A percentile compares a stretch with the other conserved stretches of the same genome.
These are phyloP conservation scores for Heliconius himera DNA, from an alignment of 1,140 invertebrate genomes.

Conservation along the genomic window DNA sequence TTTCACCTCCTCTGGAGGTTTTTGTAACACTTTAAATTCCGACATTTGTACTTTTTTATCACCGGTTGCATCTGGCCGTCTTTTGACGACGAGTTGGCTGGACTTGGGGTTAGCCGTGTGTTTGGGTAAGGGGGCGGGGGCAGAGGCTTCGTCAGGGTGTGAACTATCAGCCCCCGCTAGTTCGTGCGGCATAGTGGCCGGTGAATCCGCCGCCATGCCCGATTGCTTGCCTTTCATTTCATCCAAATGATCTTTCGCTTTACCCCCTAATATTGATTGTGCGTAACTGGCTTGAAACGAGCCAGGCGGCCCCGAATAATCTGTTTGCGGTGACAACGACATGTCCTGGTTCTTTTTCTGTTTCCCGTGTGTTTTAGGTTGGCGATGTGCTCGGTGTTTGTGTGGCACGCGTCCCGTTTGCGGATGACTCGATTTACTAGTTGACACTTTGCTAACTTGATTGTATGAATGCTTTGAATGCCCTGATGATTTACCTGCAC, in stretches of 20 bases:
- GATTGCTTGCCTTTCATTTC: slow-evolving; percentile 72
- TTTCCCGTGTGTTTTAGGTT: slow-evolving; percentile 46
- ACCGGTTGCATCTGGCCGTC: slow-evolving; percentile 51
- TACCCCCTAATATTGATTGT: slow-evolving; percentile 69
- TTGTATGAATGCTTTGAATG: slow-evolving; percentile 79
- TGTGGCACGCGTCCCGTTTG: slow-evolving; percentile 55
- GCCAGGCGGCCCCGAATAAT: slow-evolving; percentile 64
- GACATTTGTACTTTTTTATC: slow-evolving; percentile 77
- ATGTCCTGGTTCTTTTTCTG: slow-evolving; percentile 64
- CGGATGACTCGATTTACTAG: slow-evolving; percentile 70
- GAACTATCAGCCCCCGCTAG: slow-evolving; percentile 59
- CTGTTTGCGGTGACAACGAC: slow-evolving; percentile 59
- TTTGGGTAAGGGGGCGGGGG: slow-evolving; percentile 55
- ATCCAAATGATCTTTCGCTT: slow-evolving; percentile 67
- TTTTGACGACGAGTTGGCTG: slow-evolving; percentile 75
- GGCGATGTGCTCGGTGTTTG: slow-evolving; percentile 53
- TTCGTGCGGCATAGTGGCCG: slow-evolving; percentile 67
- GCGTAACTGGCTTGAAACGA: slow-evolving; percentile 78
- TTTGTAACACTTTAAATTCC: slow-evolving; percentile 76
- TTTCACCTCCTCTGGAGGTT: slow-evolving; percentile 71
- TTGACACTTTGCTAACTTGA: slow-evolving; percentile 79
- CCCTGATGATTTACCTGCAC: slow-evolving; percentile 71
- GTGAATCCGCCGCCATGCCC: slow-evolving; percentile 49
- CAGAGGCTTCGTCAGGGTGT: slow-evolving; percentile 57
- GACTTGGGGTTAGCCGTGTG: slow-evolving; percentile 55